Evolutionary conservation across 2,797 vertebrate species (phyloP), one percentile per base, ranked within the genome.

Genomic region (Leptodactylus fallax): DNA sequence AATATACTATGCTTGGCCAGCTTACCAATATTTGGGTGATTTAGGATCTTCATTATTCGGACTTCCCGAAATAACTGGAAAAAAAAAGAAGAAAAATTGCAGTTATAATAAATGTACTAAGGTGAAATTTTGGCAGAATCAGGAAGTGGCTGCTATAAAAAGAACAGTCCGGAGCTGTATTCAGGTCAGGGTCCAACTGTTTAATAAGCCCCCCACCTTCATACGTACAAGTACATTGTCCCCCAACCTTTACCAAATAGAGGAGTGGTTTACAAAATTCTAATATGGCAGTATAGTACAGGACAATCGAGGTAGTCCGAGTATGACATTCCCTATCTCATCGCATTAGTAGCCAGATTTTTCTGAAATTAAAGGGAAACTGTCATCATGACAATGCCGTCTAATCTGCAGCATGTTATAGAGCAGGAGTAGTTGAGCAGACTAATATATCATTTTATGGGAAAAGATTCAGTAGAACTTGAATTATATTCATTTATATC

Each of bases 31-130:
- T 97, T 98, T 87, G 97, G 97, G 93, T 98, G 97, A 94, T 98
- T 98, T 94, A 98, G 89, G 92, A 98, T 95, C 96, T 98, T 98
- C 97, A 98, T 98, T 96, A 98, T 98, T 95, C 97, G 95, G 92
- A 98, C 97, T 96, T 98, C 97, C 94, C 97, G 96, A 95, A 98
- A 98, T 92, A 98, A 95, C 97, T 98, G 96, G 92, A 83, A 94
- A 78, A 53, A 77, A 13, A 63, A 25, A 19, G 6, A 72, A 76
- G 36, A 36, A 36, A 36, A 63, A 55, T 9, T 72, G 55, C 61
- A 67, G 14, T 82, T 82, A 79, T 56, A 19, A 58, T 79, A 7
- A 21, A 61, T 76, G 5, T 2, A 21, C 47, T 58, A 79, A 2
- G 13, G 21, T 3, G 10, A 9, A 3, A 3, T 36, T 21, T 51